phyloP scores from a whole-genome alignment of 2,888 invertebrate genomes.

The Drosophila trichaetosa region DNA sequence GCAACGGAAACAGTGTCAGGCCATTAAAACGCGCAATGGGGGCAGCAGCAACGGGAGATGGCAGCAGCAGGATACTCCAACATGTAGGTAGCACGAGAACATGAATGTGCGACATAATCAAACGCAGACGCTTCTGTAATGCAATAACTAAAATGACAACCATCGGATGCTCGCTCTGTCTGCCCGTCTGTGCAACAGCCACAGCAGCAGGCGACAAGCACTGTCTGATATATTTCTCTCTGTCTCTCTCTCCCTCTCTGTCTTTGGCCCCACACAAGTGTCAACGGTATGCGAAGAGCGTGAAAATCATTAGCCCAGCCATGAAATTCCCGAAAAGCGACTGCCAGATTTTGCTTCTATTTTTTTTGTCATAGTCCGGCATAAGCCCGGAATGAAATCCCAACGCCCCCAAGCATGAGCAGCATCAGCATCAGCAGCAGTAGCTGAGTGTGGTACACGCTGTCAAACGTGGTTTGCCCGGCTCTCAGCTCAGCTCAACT shows the following conservation, averaged over 20 bases:
- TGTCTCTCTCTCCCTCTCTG: conserved; percentile 5
- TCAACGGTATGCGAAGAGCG: conserved; percentile 67
- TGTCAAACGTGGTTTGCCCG: conserved; percentile 50
- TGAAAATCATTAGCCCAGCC: conserved; percentile 72
- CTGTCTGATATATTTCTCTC: background rate
- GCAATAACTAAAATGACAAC: conserved; percentile 78
- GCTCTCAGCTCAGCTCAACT: conserved; percentile 23
- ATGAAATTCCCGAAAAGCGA: conserved; percentile 61
- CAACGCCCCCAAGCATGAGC: conserved; percentile 5
- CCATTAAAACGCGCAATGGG: conserved; percentile 69
- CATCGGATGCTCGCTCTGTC: background rate
- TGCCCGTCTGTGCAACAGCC: conserved; percentile 26
- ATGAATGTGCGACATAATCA: conserved; percentile 73
- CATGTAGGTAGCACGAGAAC: conserved; percentile 52
- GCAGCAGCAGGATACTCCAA: conserved; percentile 4
- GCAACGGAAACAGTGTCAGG: conserved; percentile 77
- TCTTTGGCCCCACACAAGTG: conserved; percentile 39
- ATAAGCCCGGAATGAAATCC: conserved; percentile 23
- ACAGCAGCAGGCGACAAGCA: conserved; percentile 5
- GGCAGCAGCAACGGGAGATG: conserved; percentile 10
- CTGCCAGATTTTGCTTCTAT: conserved; percentile 54
- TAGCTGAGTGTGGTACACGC: conserved; percentile 20
- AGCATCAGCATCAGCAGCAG: background rate
- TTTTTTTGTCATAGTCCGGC: conserved; percentile 45
- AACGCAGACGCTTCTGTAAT: conserved; percentile 73